Base-by-base conservation (phyloP, 1,140 invertebrate genomes). In the Hylyphantes graminicola region DNA sequence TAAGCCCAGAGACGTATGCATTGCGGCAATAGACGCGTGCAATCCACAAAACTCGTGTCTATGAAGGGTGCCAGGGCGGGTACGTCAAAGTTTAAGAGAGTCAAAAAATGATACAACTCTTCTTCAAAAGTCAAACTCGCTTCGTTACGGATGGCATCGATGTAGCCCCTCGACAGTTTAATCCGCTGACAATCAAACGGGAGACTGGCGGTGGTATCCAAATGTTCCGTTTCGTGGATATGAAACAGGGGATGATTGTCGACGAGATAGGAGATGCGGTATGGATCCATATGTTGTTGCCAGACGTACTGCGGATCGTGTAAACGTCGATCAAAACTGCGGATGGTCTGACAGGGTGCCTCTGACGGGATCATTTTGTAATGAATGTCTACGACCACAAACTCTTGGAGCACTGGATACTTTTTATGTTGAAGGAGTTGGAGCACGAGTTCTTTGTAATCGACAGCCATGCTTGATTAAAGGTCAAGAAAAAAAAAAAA, bases 51-150 rank as follows among this genome's bases (percentile, higher is more conserved):
- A 59, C 59, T 55, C 11, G 63, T 19, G 35, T 61, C 59, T 2
- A 76, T 17, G 12, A 76, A n/a, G 35, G 50, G 21, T 10, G 13
- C 13, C 8, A 76, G 4, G 0, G 15, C 13, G 2, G 74, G 35
- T 0, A 61, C 35, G 15, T 76, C 54, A 15, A 64, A 76, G 35
- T 76, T 76, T 11, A 76, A 17, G 12, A 54, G 12, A 3, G 57
- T 48, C 4, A 76, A 63, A 50, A 76, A 76, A 50, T n/a, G 35
- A 12, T 76, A 61, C 13, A 76, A 51, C 51, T 76, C 74, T 63
- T 76, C 59, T 51, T 76, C 74, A 51, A 76, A 76, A 0, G 74
- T 35, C 15, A 5, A n/a, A 11, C 59, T 64, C 2, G 17, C 8
- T 10, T 17, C 12, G 3, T 64, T 13, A 7, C 21, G 74, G 13